These are phyloP conservation scores for Liposcelis brunnea DNA, from an alignment of 2,888 invertebrate species.

Conservation along the genomic window DNA sequence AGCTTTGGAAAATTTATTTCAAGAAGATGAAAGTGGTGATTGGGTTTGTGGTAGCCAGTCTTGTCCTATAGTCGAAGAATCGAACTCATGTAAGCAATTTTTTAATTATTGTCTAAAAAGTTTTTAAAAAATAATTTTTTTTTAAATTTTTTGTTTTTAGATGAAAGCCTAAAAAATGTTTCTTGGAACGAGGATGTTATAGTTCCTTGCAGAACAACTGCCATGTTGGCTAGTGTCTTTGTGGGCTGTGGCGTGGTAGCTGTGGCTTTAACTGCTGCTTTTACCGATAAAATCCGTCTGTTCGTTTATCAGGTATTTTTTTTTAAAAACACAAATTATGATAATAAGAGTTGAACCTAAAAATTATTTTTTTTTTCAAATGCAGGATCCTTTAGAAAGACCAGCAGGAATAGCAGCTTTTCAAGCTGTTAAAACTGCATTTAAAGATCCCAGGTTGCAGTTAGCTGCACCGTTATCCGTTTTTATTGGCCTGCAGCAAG, in stretches of 20 bases:
- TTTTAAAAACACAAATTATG: background rate
- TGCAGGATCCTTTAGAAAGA: constrained; percentile 18
- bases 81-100: no score
- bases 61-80: constrained; percentile 4
- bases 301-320: constrained; percentile 33
- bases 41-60: constrained; percentile 30
- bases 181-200: constrained; percentile 14
- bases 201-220: constrained; percentile 25
- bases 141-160: no score
- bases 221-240: constrained; percentile 27
- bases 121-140: no score
- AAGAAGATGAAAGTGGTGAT: constrained; percentile 33
- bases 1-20: constrained; percentile 32
- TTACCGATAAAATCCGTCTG: constrained; percentile 34
- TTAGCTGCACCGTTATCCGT: constrained; percentile 59
- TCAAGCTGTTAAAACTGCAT: constrained; percentile 32
- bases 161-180: background rate
- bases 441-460: constrained; percentile 44
- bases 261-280: constrained; percentile 28
- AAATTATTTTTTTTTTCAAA: no score
- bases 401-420: constrained; percentile 27
- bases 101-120: no score
- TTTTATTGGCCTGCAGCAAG: constrained; percentile 70
- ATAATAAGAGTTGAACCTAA: no score
- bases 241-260: constrained; percentile 29